phyloP scores from a whole-genome alignment of 2,888 invertebrate genomes.

The Cactoblastis cactorum region DNA sequence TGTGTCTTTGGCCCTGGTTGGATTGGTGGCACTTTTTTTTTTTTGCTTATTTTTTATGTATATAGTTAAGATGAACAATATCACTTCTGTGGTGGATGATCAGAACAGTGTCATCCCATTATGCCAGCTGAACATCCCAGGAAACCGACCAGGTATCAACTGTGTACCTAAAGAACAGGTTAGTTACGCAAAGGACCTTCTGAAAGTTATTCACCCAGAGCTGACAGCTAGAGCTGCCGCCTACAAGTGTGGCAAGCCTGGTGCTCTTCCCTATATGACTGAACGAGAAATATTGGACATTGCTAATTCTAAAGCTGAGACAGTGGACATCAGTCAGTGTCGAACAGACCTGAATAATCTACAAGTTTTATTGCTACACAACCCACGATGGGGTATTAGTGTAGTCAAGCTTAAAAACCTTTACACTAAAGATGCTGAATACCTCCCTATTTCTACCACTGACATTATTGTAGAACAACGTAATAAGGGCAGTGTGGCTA shows the following conservation, averaged over 20 bases:
- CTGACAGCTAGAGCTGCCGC: conserved; percentile 79
- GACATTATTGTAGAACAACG: conserved; percentile 77
- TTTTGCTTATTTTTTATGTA: conserved; percentile 83
- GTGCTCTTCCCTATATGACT: conserved; percentile 77
- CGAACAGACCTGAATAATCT: conserved; percentile 81
- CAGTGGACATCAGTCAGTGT: conserved; percentile 62
- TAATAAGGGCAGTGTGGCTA: conserved; percentile 73
- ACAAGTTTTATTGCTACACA: conserved; percentile 83
- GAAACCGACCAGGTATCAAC: conserved; percentile 78
- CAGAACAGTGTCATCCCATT: conserved; percentile 79
- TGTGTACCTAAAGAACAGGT: conserved; percentile 83
- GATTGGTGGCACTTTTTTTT: conserved; percentile 82
- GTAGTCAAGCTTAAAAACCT: conserved; percentile 69
- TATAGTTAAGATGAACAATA: conserved; percentile 82
- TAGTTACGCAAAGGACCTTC: conserved; percentile 80
- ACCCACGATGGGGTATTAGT: conserved; percentile 86
- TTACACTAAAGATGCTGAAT: conserved; percentile 59
- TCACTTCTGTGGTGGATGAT: conserved; percentile 72
- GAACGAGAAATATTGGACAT: conserved; percentile 82
- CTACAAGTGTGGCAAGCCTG: conserved; percentile 76
- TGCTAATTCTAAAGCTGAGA: conserved; percentile 52
- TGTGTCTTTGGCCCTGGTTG: conserved; percentile 82
- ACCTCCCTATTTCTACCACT: conserved; percentile 45
- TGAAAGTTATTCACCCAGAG: conserved; percentile 82
- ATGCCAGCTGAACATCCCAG: conserved; percentile 74